Conservation (phyloP, 2,888 invertebrate genomes). For the Eupithecia centaureata region DNA sequence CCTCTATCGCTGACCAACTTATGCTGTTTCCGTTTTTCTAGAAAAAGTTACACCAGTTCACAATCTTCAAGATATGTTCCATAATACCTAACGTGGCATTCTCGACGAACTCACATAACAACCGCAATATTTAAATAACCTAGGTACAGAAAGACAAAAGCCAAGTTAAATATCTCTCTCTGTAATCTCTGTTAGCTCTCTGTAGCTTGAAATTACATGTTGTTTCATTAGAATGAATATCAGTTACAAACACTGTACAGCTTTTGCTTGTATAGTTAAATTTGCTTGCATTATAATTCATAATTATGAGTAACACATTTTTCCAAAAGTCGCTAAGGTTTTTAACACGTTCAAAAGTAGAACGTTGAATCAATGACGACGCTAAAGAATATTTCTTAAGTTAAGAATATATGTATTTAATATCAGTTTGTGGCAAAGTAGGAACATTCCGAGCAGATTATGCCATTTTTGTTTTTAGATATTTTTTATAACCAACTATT, state of each 20-base stretch:
- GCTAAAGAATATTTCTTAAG: too few relatives aligned
- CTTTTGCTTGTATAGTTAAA: background rate
- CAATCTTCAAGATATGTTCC: background rate
- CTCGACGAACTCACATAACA: background rate
- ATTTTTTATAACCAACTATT: too few relatives aligned
- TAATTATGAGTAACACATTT: too few relatives aligned
- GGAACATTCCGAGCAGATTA: too few relatives aligned
- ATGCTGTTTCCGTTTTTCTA: background rate
- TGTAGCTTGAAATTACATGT: conserved; percentile 33
- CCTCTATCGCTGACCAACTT: background rate
- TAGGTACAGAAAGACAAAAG: conserved; percentile 15
- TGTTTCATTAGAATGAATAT: conserved; percentile 31
- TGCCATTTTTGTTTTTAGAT: too few relatives aligned
- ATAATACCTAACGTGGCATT: background rate
- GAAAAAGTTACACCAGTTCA: background rate
- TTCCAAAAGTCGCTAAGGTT: too few relatives aligned
- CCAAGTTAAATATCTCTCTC: conserved; percentile 19
- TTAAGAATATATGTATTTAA: too few relatives aligned
- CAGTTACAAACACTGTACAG: conserved; percentile 1
- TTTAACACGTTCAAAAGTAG: too few relatives aligned
- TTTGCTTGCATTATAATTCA: background rate
- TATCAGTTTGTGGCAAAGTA: too few relatives aligned
- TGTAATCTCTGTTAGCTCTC: conserved; percentile 26
- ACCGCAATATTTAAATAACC: conserved; percentile 1
- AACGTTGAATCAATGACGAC: too few relatives aligned